These are phyloP conservation scores for Plebejus melissa DNA, from an alignment of 2,888 invertebrate species.

Conservation along the genomic window DNA sequence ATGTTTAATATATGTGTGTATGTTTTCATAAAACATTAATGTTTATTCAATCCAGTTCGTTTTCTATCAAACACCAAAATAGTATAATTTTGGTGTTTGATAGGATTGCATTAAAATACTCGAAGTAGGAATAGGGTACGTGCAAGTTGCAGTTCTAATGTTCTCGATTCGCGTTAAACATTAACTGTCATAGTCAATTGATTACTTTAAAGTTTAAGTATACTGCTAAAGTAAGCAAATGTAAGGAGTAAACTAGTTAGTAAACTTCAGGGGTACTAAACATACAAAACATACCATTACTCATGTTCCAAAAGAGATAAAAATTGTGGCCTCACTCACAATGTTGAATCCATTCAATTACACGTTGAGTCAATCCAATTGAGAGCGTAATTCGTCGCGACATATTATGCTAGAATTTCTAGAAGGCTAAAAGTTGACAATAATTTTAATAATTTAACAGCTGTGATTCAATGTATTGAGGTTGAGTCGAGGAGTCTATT, in stretches of 20 bases:
- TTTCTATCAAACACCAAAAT: too few relatives aligned
- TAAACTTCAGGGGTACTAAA: background rate
- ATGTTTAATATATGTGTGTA: too few relatives aligned
- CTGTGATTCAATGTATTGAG: conserved; percentile 27
- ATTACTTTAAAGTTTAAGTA: background rate
- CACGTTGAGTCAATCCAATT: conserved; percentile 4
- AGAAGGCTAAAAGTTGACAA: conserved; percentile 22
- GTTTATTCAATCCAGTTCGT: too few relatives aligned
- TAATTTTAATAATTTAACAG: conserved; percentile 26
- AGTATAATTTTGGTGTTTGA: too few relatives aligned
- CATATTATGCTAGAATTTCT: conserved; percentile 10
- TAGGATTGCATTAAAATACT: too few relatives aligned
- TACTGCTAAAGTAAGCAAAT: background rate
- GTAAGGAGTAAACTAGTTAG: background rate
- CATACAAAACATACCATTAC: background rate
- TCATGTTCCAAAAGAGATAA: background rate
- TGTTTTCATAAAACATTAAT: too few relatives aligned
- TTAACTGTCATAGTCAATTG: too few relatives aligned
- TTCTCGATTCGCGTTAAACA: too few relatives aligned
- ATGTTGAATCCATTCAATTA: conserved; percentile 5
- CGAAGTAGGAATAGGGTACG: too few relatives aligned
- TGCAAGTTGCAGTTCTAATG: too few relatives aligned
- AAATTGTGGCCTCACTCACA: conserved; percentile 29
- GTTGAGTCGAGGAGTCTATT: conserved; percentile 46
- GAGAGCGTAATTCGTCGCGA: background rate